A percentile compares a stretch with the other conserved stretches of the same genome.
These are phyloP conservation scores for Flabesymbios commensalis DNA, from an alignment of 2,888 invertebrate species.

Conservation along the genomic window DNA sequence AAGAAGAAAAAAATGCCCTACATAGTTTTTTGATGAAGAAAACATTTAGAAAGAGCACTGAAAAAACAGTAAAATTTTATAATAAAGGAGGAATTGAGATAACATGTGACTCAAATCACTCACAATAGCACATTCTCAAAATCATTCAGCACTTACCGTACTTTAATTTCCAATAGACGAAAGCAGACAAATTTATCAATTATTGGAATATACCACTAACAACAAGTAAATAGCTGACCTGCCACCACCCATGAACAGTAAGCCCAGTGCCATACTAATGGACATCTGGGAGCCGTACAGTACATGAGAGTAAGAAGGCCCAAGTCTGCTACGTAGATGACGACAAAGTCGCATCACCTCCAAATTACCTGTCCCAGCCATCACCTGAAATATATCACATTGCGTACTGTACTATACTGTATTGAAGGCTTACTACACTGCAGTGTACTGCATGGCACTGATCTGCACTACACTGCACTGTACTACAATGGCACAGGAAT, in stretches of 20 bases:
- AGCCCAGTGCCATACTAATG: conserved; percentile 91
- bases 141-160: neutral
- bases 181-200: neutral
- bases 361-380: conserved; percentile 92
- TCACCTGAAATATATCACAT: conserved; percentile 66
- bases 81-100: neutral
- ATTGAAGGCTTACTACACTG: neutral
- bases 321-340: conserved; percentile 77
- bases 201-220: neutral
- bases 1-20: neutral
- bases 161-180: no score
- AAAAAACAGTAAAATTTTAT: neutral
- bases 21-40: neutral
- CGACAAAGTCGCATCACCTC: conserved; percentile 80
- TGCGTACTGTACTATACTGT: neutral
- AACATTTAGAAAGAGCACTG: neutral
- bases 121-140: neutral
- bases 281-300: conserved; percentile 93
- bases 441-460: no score
- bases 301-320: conserved; percentile 66
- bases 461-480: no score
- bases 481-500: no score
- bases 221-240: conserved; percentile 67
- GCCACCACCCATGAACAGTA: conserved; percentile 92
- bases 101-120: neutral